Conservation (phyloP, 2,797 vertebrate genomes). For the Notolabrus celidotus region DNA sequence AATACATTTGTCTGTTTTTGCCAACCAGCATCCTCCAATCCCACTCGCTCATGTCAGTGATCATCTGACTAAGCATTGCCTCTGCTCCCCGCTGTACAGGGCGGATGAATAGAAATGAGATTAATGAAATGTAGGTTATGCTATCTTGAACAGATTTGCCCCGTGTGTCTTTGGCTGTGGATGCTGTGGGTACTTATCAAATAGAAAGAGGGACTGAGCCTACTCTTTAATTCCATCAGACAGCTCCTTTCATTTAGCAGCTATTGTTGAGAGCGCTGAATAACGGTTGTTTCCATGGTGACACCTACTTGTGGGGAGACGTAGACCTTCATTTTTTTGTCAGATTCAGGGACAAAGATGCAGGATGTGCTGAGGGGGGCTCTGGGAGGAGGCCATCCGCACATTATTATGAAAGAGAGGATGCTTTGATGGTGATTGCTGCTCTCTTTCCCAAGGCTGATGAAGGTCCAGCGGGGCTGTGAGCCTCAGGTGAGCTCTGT, state of each 20-base stretch:
- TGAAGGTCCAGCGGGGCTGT: constrained; percentile 24
- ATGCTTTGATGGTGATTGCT: constrained; percentile 63
- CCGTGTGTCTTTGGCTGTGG: constrained; percentile 34
- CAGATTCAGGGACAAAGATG: constrained; percentile 74
- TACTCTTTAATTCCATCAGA: constrained; percentile 78
- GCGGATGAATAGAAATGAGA: constrained; percentile 30
- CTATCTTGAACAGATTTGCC: constrained; percentile 44
- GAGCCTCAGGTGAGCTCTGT: constrained; percentile 41
- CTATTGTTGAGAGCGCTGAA: constrained; percentile 79
- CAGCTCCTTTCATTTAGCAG: constrained; percentile 79
- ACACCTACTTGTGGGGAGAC: constrained; percentile 77
- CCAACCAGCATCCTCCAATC: not conserved
- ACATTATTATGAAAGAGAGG: constrained; percentile 50
- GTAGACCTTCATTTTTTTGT: constrained; percentile 78
- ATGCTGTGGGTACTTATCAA: constrained; percentile 40
- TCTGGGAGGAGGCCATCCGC: constrained; percentile 62
- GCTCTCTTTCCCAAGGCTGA: constrained; percentile 41
- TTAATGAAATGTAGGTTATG: constrained; percentile 45
- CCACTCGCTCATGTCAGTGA: not conserved
- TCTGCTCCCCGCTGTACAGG: not conserved
- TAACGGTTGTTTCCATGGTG: constrained; percentile 86
- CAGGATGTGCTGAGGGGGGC: constrained; percentile 43
- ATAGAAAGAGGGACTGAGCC: constrained; percentile 58
- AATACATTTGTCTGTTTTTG: constrained; percentile 2
- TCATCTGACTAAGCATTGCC: constrained; percentile 15